phyloP scores from a whole-genome alignment of 1,140 invertebrate species.

The Drosophila serrata region DNA sequence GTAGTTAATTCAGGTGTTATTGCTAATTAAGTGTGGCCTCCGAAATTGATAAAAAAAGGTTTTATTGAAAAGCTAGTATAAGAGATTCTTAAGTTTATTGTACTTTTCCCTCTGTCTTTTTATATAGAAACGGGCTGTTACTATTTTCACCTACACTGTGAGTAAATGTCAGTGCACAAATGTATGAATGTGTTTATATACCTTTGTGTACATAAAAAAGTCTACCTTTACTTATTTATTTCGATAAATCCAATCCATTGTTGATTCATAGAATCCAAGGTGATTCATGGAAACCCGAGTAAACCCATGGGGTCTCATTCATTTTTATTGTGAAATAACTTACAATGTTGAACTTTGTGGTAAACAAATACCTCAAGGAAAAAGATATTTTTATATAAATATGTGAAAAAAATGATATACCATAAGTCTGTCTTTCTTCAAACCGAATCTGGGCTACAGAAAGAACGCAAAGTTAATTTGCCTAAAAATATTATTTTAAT shows the following conservation, averaged over 20 bases:
- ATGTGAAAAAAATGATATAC: too few relatives aligned
- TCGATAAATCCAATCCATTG: constrained; percentile 27
- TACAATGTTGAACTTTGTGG: background rate
- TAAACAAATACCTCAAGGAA: background rate
- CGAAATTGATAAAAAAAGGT: too few relatives aligned
- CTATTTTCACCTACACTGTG: background rate
- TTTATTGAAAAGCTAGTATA: too few relatives aligned
- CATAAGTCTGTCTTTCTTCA: too few relatives aligned
- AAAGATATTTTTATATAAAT: too few relatives aligned
- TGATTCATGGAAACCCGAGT: constrained; percentile 18
- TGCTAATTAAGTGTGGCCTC: too few relatives aligned
- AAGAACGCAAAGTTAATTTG: too few relatives aligned
- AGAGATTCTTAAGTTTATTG: too few relatives aligned
- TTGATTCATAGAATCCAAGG: background rate
- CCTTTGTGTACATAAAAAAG: background rate
- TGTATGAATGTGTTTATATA: background rate
- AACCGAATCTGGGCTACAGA: too few relatives aligned
- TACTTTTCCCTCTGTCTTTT: too few relatives aligned
- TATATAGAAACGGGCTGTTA: too few relatives aligned
- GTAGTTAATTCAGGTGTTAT: too few relatives aligned
- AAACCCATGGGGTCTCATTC: constrained; percentile 11
- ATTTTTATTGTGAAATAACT: constrained; percentile 32
- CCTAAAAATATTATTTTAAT: background rate
- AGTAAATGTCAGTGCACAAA: background rate
- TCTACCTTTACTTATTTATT: constrained; percentile 17